These are phyloP conservation scores for Nesoenas mayeri DNA, from an alignment of 2,113 vertebrate genomes.

Conservation along the genomic window DNA sequence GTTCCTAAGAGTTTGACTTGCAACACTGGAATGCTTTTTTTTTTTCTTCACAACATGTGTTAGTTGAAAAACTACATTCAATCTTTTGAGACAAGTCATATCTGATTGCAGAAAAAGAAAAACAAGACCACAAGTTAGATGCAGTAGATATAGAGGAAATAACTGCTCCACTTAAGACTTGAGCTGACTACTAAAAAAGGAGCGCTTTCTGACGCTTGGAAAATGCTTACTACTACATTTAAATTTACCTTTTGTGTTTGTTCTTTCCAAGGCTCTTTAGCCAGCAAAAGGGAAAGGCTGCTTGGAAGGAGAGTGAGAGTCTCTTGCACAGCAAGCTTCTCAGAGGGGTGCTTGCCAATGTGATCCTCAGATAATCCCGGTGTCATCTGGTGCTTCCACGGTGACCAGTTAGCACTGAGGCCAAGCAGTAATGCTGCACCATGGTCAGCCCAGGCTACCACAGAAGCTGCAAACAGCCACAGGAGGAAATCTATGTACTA, in stretches of 20 bases:
- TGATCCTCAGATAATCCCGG: conserved; percentile 1
- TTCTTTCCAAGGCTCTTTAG: conserved; percentile 91
- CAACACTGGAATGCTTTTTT: not conserved
- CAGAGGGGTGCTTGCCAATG: conserved; percentile 69
- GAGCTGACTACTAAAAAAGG: not conserved
- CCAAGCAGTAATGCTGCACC: conserved; percentile 85
- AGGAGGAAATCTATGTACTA: conserved; percentile 88
- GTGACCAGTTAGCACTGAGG: conserved; percentile 83
- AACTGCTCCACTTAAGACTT: not conserved
- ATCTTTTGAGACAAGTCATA: not conserved
- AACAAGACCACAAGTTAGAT: not conserved
- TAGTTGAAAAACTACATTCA: not conserved
- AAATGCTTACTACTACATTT: not conserved
- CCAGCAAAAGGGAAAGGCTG: conserved; percentile 82
- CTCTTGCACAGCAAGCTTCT: conserved; percentile 71
- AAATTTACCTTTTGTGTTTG: conserved; percentile 86
- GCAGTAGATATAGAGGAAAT: not conserved
- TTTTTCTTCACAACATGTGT: not conserved
- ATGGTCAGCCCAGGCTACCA: conserved; percentile 90
- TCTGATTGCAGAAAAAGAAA: not conserved
- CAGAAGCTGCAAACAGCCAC: conserved; percentile 82
- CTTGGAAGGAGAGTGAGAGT: conserved; percentile 79
- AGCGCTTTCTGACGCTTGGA: not conserved
- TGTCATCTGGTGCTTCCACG: conserved; percentile 66
- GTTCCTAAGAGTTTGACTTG: not conserved